These are phyloP conservation scores for Hippocampus comes DNA, from an alignment of 2,113 vertebrate genomes.

Conservation along the genomic window DNA sequence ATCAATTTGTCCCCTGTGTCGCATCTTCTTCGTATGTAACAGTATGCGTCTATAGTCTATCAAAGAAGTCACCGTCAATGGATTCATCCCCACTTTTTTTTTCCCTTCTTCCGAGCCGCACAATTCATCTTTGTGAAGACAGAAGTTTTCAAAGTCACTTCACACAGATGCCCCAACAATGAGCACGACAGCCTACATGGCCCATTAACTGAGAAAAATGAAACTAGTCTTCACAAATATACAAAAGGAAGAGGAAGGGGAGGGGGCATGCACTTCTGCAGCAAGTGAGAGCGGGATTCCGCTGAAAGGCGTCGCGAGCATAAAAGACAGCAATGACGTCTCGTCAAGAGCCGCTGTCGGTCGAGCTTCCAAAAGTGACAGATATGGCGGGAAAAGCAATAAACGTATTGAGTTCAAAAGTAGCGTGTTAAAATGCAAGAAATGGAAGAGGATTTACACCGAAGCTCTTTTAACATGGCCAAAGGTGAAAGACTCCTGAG, in stretches of 20 bases:
- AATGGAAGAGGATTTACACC: no score
- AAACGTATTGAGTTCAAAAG: background rate
- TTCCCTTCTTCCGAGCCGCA: background rate
- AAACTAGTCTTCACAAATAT: constrained; percentile 33
- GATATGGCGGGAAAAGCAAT: constrained; percentile 1
- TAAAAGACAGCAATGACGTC: constrained; percentile 16
- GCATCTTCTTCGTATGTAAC: constrained; percentile 26
- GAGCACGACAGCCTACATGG: constrained; percentile 58
- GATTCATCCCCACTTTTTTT: constrained; percentile 23
- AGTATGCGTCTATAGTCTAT: constrained; percentile 32
- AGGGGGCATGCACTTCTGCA: constrained; percentile 34
- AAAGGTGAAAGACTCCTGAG: no score
- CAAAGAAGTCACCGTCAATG: constrained; percentile 25
- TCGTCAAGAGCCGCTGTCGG: background rate
- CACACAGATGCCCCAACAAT: constrained; percentile 43
- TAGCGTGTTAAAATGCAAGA: no score
- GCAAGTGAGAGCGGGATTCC: constrained; percentile 4
- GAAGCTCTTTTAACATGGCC: no score
- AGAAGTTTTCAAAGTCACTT: constrained; percentile 54
- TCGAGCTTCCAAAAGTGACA: background rate
- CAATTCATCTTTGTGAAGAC: constrained; percentile 42
- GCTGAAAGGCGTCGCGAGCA: constrained; percentile 27
- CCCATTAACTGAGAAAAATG: constrained; percentile 63
- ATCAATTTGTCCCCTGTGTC: constrained; percentile 45
- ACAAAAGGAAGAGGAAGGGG: constrained; percentile 14